Evolutionary conservation across 1,140 invertebrate genomes (phyloP).

Genomic region (Berghia stephanieae): DNA sequence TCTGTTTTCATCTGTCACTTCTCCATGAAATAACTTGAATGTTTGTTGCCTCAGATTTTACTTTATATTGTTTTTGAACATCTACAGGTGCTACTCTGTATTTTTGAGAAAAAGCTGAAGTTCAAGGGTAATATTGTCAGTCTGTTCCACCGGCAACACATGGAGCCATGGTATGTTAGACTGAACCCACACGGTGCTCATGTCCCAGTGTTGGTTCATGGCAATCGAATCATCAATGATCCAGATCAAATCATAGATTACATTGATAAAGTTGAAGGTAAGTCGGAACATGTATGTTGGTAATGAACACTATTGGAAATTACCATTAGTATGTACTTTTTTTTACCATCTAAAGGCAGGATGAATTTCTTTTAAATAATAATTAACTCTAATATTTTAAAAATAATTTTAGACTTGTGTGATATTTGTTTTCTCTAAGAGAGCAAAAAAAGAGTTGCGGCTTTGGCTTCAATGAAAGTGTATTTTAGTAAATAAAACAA

Average conservation of each 20-base stretch:
- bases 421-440: neutral
- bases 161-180: conserved; percentile 59
- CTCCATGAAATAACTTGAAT: no score
- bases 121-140: conserved; percentile 56
- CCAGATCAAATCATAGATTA: conserved; percentile 56
- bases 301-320: neutral
- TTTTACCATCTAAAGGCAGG: neutral
- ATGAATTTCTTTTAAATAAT: neutral
- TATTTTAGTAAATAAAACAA: neutral
- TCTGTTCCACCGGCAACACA: conserved; percentile 57
- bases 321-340: neutral
- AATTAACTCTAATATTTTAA: neutral
- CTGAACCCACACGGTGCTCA: conserved; percentile 57
- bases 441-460: no score
- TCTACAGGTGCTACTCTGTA: conserved; percentile 53
- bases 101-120: conserved; percentile 57
- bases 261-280: conserved; percentile 45
- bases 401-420: neutral
- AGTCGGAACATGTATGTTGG: neutral
- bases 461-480: no score
- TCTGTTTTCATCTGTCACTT: no score
- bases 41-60: no score
- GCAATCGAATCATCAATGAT: conserved; percentile 47
- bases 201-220: conserved; percentile 55
- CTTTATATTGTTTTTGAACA: no score